Evolutionary conservation across 2,888 invertebrate species (phyloP).

Genomic region (Dicroscelio sp.): DNA sequence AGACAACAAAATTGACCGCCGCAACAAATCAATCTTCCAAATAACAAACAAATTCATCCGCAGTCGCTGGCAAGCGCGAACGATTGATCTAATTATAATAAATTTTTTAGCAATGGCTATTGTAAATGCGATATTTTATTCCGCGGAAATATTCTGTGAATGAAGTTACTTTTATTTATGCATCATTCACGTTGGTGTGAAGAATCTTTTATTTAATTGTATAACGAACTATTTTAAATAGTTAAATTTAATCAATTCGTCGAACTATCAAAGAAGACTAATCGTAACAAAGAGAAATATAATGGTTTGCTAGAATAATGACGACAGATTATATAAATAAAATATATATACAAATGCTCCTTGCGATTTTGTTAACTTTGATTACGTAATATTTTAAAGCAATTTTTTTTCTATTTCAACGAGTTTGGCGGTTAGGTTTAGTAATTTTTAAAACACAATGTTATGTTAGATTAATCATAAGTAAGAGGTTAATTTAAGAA

Average conservation of each 20-base stretch:
- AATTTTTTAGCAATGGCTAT: not conserved
- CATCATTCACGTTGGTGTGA: constrained; percentile 12
- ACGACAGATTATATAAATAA: too few species aligned
- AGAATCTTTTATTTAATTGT: constrained; percentile 52
- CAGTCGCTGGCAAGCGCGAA: constrained; percentile 69
- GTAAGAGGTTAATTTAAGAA: too few species aligned
- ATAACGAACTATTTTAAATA: constrained; percentile 35
- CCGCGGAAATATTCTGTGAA: not conserved
- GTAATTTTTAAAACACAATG: too few species aligned
- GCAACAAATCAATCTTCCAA: constrained; percentile 89
- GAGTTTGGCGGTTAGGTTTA: too few species aligned
- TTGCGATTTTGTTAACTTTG: too few species aligned
- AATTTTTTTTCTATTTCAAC: too few species aligned
- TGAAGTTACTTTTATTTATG: constrained; percentile 43
- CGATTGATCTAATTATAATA: constrained; percentile 64
- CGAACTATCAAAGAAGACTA: constrained; percentile 28
- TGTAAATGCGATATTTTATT: constrained; percentile 49
- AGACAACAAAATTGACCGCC: constrained; percentile 88
- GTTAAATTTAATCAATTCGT: constrained; percentile 24
- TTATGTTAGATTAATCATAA: too few species aligned
- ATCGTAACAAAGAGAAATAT: constrained; percentile 58
- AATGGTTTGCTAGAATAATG: too few species aligned
- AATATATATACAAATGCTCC: too few species aligned
- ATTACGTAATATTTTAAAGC: too few species aligned
- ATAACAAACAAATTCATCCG: constrained; percentile 89